A percentile compares a stretch with the other conserved stretches of the same genome.
phyloP scores from a whole-genome alignment of 2,113 vertebrate species.

The Sus scrofa region DNA sequence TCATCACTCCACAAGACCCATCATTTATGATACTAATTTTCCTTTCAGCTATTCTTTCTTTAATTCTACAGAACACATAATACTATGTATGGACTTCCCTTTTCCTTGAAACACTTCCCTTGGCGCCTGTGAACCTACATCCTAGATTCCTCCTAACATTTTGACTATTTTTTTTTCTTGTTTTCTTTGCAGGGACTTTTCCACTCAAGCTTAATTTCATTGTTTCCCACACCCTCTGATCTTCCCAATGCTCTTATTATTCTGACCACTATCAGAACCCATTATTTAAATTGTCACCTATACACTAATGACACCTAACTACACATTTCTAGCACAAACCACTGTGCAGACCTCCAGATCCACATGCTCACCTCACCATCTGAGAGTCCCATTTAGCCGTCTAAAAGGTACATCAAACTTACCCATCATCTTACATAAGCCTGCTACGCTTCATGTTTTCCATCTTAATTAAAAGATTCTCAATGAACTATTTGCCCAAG shows the following conservation, averaged over 20 bases:
- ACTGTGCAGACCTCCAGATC: background rate
- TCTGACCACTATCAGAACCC: background rate
- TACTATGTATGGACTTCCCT: background rate
- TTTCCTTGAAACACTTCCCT: background rate
- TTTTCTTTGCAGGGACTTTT: background rate
- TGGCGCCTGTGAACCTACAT: background rate
- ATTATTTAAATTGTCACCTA: background rate
- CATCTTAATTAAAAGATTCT: background rate
- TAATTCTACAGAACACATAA: background rate
- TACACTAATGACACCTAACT: background rate
- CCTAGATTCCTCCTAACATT: background rate
- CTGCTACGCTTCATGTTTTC: conserved; percentile 26
- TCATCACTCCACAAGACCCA: background rate
- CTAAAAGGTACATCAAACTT: background rate
- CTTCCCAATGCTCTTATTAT: background rate
- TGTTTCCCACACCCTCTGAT: background rate
- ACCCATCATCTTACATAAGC: conserved; percentile 28
- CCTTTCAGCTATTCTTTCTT: background rate
- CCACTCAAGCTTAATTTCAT: background rate
- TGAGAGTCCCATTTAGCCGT: background rate
- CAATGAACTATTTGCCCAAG: background rate
- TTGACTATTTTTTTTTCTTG: background rate
- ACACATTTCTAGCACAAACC: background rate
- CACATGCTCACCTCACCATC: background rate
- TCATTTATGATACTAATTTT: background rate